Evolutionary conservation across 2,888 invertebrate species (phyloP).

Genomic region (Drosophila ezoana): DNA sequence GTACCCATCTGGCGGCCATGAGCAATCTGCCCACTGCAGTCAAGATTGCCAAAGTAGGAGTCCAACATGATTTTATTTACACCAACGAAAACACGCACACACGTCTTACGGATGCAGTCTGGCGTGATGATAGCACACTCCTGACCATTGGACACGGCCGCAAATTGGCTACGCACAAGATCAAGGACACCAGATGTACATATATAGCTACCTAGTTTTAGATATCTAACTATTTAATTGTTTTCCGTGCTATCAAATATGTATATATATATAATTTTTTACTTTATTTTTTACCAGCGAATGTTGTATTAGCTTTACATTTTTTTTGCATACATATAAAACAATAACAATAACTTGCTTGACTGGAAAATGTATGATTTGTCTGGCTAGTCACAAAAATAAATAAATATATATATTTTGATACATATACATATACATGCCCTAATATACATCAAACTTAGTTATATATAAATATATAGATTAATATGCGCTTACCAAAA

Average conservation of each 20-base stretch:
- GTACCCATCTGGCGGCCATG: constrained; percentile 58
- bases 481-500: no score
- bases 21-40: constrained; percentile 60
- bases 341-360: not conserved
- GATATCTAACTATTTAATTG: not conserved
- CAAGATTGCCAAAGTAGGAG: constrained; percentile 40
- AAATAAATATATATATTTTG: constrained; percentile 1
- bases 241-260: not conserved
- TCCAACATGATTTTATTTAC: constrained; percentile 47
- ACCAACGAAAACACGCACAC: constrained; percentile 45
- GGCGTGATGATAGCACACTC: constrained; percentile 54
- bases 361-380: not conserved
- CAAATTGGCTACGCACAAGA: constrained; percentile 52
- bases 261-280: not conserved
- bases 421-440: not conserved
- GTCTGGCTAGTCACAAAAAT: not conserved
- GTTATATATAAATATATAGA: not conserved
- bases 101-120: constrained; percentile 59
- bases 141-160: constrained; percentile 67
- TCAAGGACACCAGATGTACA: constrained; percentile 12
- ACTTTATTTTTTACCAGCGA: no score
- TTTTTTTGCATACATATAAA: no score
- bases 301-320: not conserved
- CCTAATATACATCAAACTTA: no score
- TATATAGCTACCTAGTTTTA: constrained; percentile 1